phyloP scores from a whole-genome alignment of 2,888 invertebrate species.

The Teleiodes luculella region DNA sequence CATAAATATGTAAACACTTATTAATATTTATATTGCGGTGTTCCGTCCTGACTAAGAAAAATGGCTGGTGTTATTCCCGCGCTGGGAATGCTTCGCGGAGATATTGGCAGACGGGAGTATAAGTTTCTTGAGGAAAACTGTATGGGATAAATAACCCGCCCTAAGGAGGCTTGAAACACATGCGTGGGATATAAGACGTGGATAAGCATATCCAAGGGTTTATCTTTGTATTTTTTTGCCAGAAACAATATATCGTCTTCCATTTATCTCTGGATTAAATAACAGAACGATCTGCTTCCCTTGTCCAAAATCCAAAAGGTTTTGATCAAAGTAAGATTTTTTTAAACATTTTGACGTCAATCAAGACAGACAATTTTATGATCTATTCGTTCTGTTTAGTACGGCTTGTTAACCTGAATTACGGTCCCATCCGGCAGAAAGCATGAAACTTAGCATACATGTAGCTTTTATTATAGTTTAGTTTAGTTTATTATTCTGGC shows the following conservation, averaged over 20 bases:
- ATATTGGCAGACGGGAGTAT: neutral
- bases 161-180: constrained; percentile 1
- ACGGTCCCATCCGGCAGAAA: too few relatives aligned
- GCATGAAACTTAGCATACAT: too few relatives aligned
- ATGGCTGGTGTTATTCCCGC: constrained; percentile 11
- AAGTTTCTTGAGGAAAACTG: neutral
- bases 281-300: too few relatives aligned
- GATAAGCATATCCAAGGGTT: neutral
- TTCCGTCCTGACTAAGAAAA: constrained; percentile 18
- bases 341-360: too few relatives aligned
- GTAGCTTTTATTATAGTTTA: too few relatives aligned
- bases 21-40: constrained; percentile 24
- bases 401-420: too few relatives aligned
- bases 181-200: neutral
- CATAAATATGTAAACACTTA: constrained; percentile 25
- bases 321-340: too few relatives aligned
- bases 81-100: neutral
- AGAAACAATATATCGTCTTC: neutral
- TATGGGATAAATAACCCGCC: neutral
- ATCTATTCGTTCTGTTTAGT: too few relatives aligned
- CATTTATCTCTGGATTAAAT: neutral
- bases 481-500: too few relatives aligned
- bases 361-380: too few relatives aligned
- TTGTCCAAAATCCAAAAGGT: too few relatives aligned
- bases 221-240: neutral